A percentile compares a stretch with the other conserved stretches of the same genome.
Evolutionary conservation across 2,888 invertebrate species (phyloP).

Genomic region (Nipponacmea schrenckii): DNA sequence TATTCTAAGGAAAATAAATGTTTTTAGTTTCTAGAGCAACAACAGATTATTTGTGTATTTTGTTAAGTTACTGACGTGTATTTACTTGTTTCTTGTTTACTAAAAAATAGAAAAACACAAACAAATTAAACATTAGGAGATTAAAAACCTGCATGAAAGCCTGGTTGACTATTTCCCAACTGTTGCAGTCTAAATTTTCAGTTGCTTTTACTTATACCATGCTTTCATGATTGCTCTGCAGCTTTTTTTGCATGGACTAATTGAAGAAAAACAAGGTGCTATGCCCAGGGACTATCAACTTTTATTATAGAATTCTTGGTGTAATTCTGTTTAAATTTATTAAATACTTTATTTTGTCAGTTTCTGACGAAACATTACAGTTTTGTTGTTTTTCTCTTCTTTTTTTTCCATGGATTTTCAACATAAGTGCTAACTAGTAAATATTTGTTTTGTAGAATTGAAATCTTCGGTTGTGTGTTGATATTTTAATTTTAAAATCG

Average conservation of each 20-base stretch:
- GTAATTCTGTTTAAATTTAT: no score
- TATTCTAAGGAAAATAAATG: conserved; percentile 1
- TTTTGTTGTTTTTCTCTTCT: no score
- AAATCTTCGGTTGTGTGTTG: no score
- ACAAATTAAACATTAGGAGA: neutral
- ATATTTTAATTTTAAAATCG: no score
- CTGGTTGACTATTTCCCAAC: neutral
- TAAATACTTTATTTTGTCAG: no score
- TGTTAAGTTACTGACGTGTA: conserved; percentile 5
- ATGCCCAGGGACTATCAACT: neutral
- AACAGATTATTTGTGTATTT: conserved; percentile 2
- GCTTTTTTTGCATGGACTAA: conserved; percentile 1
- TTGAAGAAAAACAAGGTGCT: neutral
- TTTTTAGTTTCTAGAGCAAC: conserved; percentile 6
- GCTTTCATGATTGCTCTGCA: conserved; percentile 1
- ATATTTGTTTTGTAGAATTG: no score
- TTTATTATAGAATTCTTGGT: no score
- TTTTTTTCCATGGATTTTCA: no score
- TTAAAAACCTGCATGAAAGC: neutral
- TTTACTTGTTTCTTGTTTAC: conserved; percentile 7
- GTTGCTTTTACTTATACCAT: conserved; percentile 1
- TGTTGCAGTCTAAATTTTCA: neutral
- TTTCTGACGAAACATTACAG: no score
- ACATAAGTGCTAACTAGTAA: no score
- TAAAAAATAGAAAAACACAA: neutral